A percentile compares a stretch with the other conserved stretches of the same genome.
Conservation (phyloP, 2,888 invertebrate genomes). For the Drosophila kokeensis region DNA sequence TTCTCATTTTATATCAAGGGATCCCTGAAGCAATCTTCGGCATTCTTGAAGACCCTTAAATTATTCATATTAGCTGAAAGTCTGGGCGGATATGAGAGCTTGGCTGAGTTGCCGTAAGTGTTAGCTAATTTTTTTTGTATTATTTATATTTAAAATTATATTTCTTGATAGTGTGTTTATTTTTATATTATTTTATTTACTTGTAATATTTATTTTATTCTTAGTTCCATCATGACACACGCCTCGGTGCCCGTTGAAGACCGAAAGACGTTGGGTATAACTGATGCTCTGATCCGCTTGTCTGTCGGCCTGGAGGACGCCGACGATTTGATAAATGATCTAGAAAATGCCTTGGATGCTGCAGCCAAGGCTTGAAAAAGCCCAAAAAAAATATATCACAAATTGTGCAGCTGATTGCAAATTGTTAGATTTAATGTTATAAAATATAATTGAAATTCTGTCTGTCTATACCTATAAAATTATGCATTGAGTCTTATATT, state of each 20-base stretch:
- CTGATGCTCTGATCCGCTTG: slow-evolving; percentile 92
- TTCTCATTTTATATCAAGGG: slow-evolving; percentile 95
- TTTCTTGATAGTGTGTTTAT: neutral
- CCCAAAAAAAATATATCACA: neutral
- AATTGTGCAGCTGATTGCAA: neutral
- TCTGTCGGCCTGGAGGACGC: slow-evolving; percentile 96
- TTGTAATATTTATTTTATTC: slow-evolving; percentile 56
- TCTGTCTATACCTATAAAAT: neutral
- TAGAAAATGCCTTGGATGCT: slow-evolving; percentile 91
- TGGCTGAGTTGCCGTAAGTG: slow-evolving; percentile 96
- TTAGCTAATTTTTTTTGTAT: neutral
- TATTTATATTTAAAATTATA: neutral
- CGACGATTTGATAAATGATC: slow-evolving; percentile 93
- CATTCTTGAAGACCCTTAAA: slow-evolving; percentile 91
- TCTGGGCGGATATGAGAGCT: slow-evolving; percentile 97
- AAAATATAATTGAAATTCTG: neutral
- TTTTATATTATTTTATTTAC: neutral
- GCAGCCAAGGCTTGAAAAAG: slow-evolving; percentile 69
- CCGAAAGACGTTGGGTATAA: slow-evolving; percentile 91
- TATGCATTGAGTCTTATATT: neutral
- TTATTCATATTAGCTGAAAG: slow-evolving; percentile 96
- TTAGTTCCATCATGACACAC: slow-evolving; percentile 96
- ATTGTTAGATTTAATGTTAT: neutral
- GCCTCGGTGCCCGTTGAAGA: slow-evolving; percentile 93
- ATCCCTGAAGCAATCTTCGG: slow-evolving; percentile 89